Conservation (phyloP, 1,140 invertebrate genomes). For the Homalodisca vitripennis region DNA sequence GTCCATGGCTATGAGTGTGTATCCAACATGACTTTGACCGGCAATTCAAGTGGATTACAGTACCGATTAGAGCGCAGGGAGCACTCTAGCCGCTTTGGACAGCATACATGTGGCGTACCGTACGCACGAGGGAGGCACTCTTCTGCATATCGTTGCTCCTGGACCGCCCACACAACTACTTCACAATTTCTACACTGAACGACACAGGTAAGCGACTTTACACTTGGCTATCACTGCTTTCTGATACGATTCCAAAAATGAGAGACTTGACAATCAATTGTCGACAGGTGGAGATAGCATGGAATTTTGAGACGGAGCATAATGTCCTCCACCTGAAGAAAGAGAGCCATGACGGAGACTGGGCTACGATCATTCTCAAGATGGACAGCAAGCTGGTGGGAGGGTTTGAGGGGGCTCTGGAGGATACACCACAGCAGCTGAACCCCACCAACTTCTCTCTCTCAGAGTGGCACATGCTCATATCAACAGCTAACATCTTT, state of each 20-base stretch:
- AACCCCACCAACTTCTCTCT: constrained; percentile 53
- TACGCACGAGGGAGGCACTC: constrained; percentile 70
- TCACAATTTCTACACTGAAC: constrained; percentile 67
- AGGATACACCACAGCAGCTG: constrained; percentile 47
- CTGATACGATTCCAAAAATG: too few relatives aligned
- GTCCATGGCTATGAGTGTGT: constrained; percentile 91
- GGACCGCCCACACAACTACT: constrained; percentile 51
- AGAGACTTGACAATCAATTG: background rate
- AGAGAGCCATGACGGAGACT: constrained; percentile 60
- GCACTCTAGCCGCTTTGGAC: constrained; percentile 41
- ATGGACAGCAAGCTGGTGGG: constrained; percentile 56
- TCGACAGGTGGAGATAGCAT: constrained; percentile 38
- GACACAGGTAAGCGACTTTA: constrained; percentile 56
- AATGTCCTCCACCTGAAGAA: constrained; percentile 53
- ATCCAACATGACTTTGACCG: constrained; percentile 84
- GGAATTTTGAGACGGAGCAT: constrained; percentile 38
- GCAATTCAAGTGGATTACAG: constrained; percentile 45
- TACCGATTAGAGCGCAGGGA: constrained; percentile 38
- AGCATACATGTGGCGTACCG: constrained; percentile 61
- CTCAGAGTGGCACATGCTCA: constrained; percentile 57
- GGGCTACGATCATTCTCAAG: constrained; percentile 63
- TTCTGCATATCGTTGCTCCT: constrained; percentile 59
- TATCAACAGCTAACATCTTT: constrained; percentile 51
- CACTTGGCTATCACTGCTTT: too few relatives aligned
- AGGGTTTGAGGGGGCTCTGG: constrained; percentile 52